phyloP scores from a whole-genome alignment of 2,797 vertebrate genomes.

The Babyrousa celebensis region DNA sequence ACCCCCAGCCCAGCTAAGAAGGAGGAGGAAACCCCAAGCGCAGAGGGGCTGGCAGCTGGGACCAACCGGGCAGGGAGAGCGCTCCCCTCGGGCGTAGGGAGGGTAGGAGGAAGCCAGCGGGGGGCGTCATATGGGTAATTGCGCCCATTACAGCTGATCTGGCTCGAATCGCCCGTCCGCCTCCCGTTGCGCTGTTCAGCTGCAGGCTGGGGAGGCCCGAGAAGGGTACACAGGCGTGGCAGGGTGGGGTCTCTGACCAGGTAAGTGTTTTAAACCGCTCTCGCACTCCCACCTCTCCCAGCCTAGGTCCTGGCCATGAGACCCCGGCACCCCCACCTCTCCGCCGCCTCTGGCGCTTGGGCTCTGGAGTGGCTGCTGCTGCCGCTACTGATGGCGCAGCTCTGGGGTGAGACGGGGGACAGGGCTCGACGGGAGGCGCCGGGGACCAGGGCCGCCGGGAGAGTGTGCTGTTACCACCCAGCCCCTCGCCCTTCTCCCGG shows the following conservation, averaged over 20 bases:
- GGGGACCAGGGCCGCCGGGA: not conserved
- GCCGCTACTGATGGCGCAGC: conserved; percentile 74
- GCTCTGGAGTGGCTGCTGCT: conserved; percentile 37
- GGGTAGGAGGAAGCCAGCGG: not conserved
- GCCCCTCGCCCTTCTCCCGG: not conserved
- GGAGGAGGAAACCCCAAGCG: not conserved
- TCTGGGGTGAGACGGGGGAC: conserved; percentile 78
- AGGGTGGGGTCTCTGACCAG: not conserved
- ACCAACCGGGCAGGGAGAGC: not conserved
- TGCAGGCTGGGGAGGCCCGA: not conserved
- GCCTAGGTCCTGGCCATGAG: conserved; percentile 63
- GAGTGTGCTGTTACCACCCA: not conserved
- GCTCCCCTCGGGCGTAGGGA: not conserved
- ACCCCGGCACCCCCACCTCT: not conserved
- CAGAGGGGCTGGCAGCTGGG: accelerated
- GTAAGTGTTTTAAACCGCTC: not conserved
- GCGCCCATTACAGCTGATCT: not conserved
- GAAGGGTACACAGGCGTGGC: not conserved
- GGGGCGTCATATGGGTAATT: not conserved
- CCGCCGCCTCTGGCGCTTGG: not conserved
- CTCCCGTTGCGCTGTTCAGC: not conserved
- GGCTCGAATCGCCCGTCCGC: not conserved
- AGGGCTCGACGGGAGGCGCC: not conserved
- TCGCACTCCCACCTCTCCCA: not conserved
- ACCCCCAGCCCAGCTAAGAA: not conserved